Evolutionary conservation across 2,113 vertebrate genomes (phyloP).

Genomic region (Ciconia maguari): DNA sequence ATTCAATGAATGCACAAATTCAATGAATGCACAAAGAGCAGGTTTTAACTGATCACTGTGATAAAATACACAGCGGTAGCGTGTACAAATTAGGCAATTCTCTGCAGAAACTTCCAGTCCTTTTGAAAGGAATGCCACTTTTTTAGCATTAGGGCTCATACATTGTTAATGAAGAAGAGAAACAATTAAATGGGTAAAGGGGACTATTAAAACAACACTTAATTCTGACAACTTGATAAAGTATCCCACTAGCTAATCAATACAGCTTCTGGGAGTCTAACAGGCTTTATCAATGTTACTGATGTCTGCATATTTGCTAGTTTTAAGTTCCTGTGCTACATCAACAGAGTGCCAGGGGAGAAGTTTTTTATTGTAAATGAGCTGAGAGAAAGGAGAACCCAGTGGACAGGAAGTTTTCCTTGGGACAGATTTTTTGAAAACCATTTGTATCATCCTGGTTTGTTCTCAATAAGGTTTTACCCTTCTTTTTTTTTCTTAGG

Average conservation of each 20-base stretch:
- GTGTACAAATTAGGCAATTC: background rate
- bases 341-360: background rate
- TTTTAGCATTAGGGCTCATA: background rate
- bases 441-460: background rate
- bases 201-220: slow-evolving; percentile 40
- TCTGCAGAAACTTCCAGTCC: background rate
- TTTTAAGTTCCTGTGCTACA: background rate
- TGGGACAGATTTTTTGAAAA: background rate
- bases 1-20: background rate
- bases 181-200: slow-evolving; percentile 41
- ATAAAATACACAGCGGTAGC: background rate
- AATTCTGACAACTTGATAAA: slow-evolving; percentile 47
- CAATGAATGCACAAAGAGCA: background rate
- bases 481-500: background rate
- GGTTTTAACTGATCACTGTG: background rate
- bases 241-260: slow-evolving; percentile 30
- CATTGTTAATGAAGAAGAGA: slow-evolving; percentile 11
- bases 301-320: background rate
- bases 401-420: background rate
- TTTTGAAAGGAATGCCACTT: background rate
- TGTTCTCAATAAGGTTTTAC: background rate
- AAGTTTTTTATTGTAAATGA: background rate
- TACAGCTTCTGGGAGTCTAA: background rate
- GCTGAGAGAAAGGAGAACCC: background rate
- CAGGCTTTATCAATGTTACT: background rate